phyloP scores from a whole-genome alignment of 2,113 vertebrate species.

The Rhinopomastus cyanomelas region DNA sequence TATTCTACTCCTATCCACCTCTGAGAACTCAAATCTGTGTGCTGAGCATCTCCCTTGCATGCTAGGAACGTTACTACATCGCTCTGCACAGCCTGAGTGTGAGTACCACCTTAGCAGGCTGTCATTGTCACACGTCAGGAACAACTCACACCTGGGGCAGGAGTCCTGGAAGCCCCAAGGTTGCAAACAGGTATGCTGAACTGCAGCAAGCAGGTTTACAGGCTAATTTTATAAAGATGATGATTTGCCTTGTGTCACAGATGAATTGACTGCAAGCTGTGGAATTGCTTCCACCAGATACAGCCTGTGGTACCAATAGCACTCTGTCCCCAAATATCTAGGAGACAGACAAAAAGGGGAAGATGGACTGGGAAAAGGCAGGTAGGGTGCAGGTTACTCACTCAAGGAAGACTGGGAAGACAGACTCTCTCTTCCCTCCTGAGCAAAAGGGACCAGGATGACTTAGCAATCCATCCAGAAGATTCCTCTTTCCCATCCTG shows the following conservation, averaged over 20 bases:
- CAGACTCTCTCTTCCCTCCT: background rate
- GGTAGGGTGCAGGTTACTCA: background rate
- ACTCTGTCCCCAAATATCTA: background rate
- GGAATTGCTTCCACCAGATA: background rate
- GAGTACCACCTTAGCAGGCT: background rate
- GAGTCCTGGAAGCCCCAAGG: background rate
- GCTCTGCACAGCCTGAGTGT: background rate
- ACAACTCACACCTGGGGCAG: background rate
- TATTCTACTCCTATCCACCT: background rate
- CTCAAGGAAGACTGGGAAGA: rapidly evolving
- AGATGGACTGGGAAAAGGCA: background rate
- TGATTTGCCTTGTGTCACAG: background rate
- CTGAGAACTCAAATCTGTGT: background rate
- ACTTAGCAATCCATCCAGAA: background rate
- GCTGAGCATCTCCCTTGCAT: background rate
- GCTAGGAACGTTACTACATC: background rate
- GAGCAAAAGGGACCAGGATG: background rate
- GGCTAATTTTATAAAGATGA: background rate
- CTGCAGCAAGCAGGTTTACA: background rate
- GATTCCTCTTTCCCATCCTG: background rate
- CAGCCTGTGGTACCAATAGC: background rate
- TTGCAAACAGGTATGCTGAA: background rate
- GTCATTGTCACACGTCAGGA: background rate
- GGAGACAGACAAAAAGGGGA: background rate
- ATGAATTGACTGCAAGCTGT: background rate